Conservation (phyloP, 2,888 invertebrate species). For the Drosophila mimica region DNA sequence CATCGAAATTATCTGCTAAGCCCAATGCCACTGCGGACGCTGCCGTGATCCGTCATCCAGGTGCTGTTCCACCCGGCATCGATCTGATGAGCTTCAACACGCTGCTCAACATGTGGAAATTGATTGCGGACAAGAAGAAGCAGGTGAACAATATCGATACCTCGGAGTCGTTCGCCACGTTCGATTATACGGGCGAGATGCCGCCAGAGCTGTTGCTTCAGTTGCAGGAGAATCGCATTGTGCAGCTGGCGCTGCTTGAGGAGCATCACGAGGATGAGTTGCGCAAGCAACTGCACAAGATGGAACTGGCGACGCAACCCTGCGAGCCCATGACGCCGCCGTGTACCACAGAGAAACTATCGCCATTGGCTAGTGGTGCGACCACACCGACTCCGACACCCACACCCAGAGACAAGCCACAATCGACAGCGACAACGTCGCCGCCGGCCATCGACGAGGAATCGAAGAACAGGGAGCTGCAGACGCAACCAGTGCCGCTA, state of each 20-base stretch:
- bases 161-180: slow-evolving; percentile 54
- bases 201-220: slow-evolving; percentile 67
- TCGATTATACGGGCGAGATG: slow-evolving; percentile 66
- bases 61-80: slow-evolving; percentile 38
- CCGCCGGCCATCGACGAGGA: slow-evolving; percentile 3
- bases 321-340: slow-evolving; percentile 33
- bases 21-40: not conserved
- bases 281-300: slow-evolving; percentile 40
- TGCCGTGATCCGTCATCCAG: not conserved
- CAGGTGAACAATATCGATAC: slow-evolving; percentile 44
- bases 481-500: not conserved
- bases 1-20: not conserved
- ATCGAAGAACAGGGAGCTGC: not conserved
- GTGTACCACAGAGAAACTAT: slow-evolving; percentile 34
- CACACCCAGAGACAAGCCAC: slow-evolving; percentile 13
- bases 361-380: slow-evolving; percentile 29
- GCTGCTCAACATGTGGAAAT: slow-evolving; percentile 79
- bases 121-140: slow-evolving; percentile 79
- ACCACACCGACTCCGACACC: slow-evolving; percentile 22
- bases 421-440: slow-evolving; percentile 23
- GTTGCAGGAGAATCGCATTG: slow-evolving; percentile 50
- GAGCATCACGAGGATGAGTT: slow-evolving; percentile 41
- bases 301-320: slow-evolving; percentile 29
- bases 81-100: slow-evolving; percentile 68
- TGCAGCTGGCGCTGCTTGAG: slow-evolving; percentile 35